Percentiles rank a stretch among this genome's conserved stretches.
Evolutionary conservation across 2,888 invertebrate genomes (phyloP).

Genomic region (Hypercompe scribonia): DNA sequence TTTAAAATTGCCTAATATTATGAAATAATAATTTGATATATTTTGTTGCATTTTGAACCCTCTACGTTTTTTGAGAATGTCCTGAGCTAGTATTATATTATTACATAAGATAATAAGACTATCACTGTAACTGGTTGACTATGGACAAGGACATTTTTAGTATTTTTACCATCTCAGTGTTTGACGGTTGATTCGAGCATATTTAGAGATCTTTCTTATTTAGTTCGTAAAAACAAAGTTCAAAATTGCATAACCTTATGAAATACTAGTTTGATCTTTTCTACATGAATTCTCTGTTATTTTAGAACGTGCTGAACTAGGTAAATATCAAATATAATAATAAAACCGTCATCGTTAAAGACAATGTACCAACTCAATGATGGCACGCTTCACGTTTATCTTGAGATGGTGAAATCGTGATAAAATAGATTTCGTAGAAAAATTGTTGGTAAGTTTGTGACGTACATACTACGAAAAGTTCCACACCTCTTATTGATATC

Average conservation of each 20-base stretch:
- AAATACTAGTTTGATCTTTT: constrained; percentile 1
- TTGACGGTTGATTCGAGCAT: no score
- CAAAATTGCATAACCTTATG: constrained; percentile 4
- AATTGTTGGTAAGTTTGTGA: constrained; percentile 56
- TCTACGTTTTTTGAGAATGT: constrained; percentile 27
- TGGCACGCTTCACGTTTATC: constrained; percentile 35
- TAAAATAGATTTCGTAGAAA: constrained; percentile 43
- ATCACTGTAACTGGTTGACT: constrained; percentile 33
- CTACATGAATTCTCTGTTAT: constrained; percentile 22
- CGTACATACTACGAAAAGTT: constrained; percentile 71
- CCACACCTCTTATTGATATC: constrained; percentile 74
- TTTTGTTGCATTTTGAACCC: not conserved
- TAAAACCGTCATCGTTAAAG: constrained; percentile 40
- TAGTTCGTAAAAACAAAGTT: no score
- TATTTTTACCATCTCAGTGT: no score
- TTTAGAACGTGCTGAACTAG: constrained; percentile 14
- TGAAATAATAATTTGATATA: constrained; percentile 5
- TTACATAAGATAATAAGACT: constrained; percentile 30
- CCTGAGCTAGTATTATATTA: not conserved
- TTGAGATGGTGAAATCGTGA: constrained; percentile 42
- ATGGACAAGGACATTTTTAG: no score
- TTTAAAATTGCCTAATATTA: constrained; percentile 3
- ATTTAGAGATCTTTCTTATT: no score
- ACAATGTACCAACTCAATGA: constrained; percentile 44
- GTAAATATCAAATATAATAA: not conserved